Evolutionary conservation across 2,797 vertebrate genomes (phyloP), one percentile per base, ranked within the genome.

Genomic region (Acrocephalus scirpaceus): DNA sequence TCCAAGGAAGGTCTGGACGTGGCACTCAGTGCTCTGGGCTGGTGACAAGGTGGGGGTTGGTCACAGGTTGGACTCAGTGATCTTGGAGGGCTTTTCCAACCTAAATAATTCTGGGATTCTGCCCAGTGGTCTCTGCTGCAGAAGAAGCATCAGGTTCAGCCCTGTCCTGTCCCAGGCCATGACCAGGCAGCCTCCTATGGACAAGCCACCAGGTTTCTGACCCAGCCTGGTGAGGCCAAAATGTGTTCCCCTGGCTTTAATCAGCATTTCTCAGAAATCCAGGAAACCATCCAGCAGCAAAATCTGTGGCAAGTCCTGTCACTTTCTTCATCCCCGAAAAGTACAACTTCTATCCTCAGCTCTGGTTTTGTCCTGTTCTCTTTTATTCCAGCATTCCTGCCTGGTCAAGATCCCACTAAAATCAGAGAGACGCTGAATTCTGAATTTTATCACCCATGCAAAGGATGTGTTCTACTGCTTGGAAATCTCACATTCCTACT

Each of bases 1-100:
- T 18, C 40, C 40, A 22, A 26, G 20, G 20, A 18, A 30, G 0
- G 25, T 0, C 9, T 74, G 69, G n/a, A 40, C 0, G 1, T 34
- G 70, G 5, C 70, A 61, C 17, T 54, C 40, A 48, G 54, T 0
- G 47, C 48, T 47, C 62, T 81, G 54, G 12, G 25, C 40, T 67
- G 40, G 15, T 2, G 54, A 48, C 22, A 20, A 48, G 15, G 20
- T 67, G 26, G n/a, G n/a, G 20, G 16, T 30, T 0, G 0, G 14
- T 5, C 61, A 67, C 34, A 67, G 21, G 7, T 7, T 67, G 62
- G 30, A 47, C 17, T 48, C 5, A 0, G 2, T 42, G 47, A 4
- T 16, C 54, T 19, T 23, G 30, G 26, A 53, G 8, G 7, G 0
- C 15, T 74, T 88, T 81, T 34, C 26, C 54, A 27, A 7, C 15